phyloP scores from a whole-genome alignment of 2,888 invertebrate species.

The Melieria picta region DNA sequence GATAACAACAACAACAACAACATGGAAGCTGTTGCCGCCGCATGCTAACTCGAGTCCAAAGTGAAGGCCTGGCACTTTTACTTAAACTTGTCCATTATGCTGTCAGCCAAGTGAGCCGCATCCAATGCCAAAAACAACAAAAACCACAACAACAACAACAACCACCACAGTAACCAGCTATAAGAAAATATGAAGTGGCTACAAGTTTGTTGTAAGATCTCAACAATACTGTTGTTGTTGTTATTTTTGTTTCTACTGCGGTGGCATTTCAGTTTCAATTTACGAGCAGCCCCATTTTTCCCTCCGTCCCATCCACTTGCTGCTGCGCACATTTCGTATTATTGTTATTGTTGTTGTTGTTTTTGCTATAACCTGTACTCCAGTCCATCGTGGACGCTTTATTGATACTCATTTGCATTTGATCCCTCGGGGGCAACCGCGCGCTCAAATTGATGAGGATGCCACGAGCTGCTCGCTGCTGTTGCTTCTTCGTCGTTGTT shows the following conservation, averaged over 20 bases:
- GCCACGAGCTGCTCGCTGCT: slow-evolving; percentile 8
- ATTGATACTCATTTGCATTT: slow-evolving; percentile 41
- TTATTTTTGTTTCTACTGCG: background rate
- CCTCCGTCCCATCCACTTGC: background rate
- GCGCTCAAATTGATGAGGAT: slow-evolving; percentile 32
- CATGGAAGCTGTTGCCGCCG: no score
- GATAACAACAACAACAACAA: background rate
- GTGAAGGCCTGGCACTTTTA: slow-evolving; percentile 11
- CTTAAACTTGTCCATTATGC: slow-evolving; percentile 21
- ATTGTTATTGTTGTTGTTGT: slow-evolving; percentile 12
- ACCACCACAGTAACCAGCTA: background rate
- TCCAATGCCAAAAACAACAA: slow-evolving; percentile 11
- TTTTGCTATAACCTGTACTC: slow-evolving; percentile 13
- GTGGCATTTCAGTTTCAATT: slow-evolving; percentile 10
- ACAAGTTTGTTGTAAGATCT: background rate
- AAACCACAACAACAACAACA: background rate
- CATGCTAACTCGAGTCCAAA: no score
- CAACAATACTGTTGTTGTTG: no score
- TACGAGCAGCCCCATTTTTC: slow-evolving; percentile 9
- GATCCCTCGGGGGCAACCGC: slow-evolving; percentile 36
- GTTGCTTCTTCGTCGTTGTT: no score
- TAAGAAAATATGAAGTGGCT: background rate
- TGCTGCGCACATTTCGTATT: background rate
- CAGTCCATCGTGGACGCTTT: slow-evolving; percentile 23
- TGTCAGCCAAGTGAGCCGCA: slow-evolving; percentile 20